Base-by-base conservation (phyloP, 1,140 invertebrate species). In the Drosophila repleta region DNA sequence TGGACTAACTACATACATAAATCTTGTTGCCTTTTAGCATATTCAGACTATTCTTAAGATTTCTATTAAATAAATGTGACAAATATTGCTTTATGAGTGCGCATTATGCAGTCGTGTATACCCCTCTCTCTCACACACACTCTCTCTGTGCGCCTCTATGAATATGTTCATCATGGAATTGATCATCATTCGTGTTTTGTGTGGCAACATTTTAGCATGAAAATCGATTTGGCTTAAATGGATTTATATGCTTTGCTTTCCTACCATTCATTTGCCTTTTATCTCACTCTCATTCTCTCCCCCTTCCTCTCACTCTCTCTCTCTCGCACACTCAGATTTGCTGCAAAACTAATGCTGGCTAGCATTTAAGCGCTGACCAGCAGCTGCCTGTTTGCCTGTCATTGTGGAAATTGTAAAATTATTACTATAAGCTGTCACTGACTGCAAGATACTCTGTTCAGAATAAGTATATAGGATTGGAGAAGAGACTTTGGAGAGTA, bases 321-420 rank as follows among this genome's bases (percentile, higher is more conserved):
- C 10, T 29, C 35, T 29, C 37, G 21, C 7, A 10, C 18, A 20
- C 45, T 13, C 10, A 46, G 0, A 46, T 21, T 21, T 20, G 45
- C 10, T 46, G 11, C 2, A 18, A 43, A 17, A 41, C 39, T 41
- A 29, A 29, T 29, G 29, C 29, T 29, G 29, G 29, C 29, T 10
- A 29, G 7, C 48, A 51, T 62, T 55, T 39, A 55, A 32, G 29
- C 52, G 35, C 43, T 35, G 32, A 18, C 18, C 64, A 74, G 63
- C 64, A 74, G 63, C 46, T 71, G 52, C 45, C 41, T 61, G 49
- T 46, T 21, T 63, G 7, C 21, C 17, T 45, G 37, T 35, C 15
- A 29, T 10, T 29, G 13, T 71, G 35, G 43, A 79, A 58, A 62
- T 60, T 52, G n/a, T 35, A 39, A 76, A 76, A 73, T 64, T 68